A percentile compares a stretch with the other conserved stretches of the same genome.
These are phyloP conservation scores for Gymnogyps californianus DNA, from an alignment of 2,113 vertebrate species.

Conservation along the genomic window DNA sequence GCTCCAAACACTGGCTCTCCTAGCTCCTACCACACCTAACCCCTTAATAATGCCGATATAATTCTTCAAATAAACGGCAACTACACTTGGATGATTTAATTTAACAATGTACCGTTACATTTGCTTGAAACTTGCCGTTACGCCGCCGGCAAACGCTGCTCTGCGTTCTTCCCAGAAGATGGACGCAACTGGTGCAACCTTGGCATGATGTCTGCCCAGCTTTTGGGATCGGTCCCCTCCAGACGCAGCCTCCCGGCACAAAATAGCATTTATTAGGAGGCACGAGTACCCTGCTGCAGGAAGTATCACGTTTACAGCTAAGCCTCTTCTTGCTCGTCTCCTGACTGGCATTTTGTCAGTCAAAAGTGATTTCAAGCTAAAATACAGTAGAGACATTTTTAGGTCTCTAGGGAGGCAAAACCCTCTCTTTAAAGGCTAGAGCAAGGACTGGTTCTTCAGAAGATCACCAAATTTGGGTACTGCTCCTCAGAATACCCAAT, in stretches of 20 bases:
- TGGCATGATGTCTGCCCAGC: not conserved
- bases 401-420: not conserved
- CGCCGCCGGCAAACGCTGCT: not conserved
- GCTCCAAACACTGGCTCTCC: not conserved
- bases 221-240: not conserved
- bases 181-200: not conserved
- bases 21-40: not conserved
- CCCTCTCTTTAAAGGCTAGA: not conserved
- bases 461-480: not conserved
- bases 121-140: not conserved
- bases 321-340: not conserved
- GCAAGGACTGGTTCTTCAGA: not conserved
- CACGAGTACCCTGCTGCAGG: not conserved
- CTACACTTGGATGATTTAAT: not conserved
- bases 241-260: accelerated
- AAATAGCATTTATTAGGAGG: not conserved
- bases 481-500: not conserved
- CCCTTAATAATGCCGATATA: not conserved
- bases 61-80: not conserved
- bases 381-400: not conserved
- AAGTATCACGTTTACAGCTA: not conserved
- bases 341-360: not conserved
- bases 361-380: not conserved
- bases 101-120: not conserved
- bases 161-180: accelerated